Evolutionary conservation across 2,888 invertebrate genomes (phyloP).

Genomic region (Drosophila affinis): DNA sequence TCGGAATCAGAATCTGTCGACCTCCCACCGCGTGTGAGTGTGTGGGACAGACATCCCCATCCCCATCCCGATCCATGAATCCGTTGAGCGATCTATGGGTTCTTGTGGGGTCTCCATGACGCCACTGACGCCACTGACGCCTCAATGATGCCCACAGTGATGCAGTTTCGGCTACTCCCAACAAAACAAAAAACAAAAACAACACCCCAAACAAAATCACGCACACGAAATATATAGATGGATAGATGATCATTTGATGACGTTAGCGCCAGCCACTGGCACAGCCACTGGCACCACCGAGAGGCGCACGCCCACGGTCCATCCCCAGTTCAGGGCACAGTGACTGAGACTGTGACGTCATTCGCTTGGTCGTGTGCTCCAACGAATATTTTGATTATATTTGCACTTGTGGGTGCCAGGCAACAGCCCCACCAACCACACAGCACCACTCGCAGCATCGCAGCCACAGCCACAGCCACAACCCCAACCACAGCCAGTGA

Average conservation of each 20-base stretch:
- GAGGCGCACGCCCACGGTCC: constrained; percentile 46
- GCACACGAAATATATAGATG: constrained; percentile 4
- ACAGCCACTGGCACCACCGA: constrained; percentile 30
- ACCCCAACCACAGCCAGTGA: constrained; percentile 4
- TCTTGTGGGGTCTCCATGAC: constrained; percentile 4
- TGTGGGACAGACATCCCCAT: not conserved
- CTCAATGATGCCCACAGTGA: constrained; percentile 36
- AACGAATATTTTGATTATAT: constrained; percentile 13
- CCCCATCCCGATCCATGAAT: not conserved
- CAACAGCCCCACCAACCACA: constrained; percentile 12
- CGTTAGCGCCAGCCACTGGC: constrained; percentile 43
- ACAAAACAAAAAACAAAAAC: constrained; percentile 4
- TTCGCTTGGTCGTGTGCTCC: constrained; percentile 48
- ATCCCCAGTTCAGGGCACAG: not conserved
- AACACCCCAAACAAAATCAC: constrained; percentile 6
- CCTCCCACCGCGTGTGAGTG: constrained; percentile 50
- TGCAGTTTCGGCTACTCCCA: constrained; percentile 44
- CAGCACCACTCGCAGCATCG: not conserved
- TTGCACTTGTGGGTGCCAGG: constrained; percentile 29
- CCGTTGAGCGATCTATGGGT: constrained; percentile 29
- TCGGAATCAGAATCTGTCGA: constrained; percentile 30
- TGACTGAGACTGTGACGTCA: constrained; percentile 51
- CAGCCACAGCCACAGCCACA: not conserved
- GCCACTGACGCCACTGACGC: constrained; percentile 38
- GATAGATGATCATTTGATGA: constrained; percentile 33